Base-by-base conservation (phyloP, 1,140 invertebrate species). In the Zaprionus capensis region DNA sequence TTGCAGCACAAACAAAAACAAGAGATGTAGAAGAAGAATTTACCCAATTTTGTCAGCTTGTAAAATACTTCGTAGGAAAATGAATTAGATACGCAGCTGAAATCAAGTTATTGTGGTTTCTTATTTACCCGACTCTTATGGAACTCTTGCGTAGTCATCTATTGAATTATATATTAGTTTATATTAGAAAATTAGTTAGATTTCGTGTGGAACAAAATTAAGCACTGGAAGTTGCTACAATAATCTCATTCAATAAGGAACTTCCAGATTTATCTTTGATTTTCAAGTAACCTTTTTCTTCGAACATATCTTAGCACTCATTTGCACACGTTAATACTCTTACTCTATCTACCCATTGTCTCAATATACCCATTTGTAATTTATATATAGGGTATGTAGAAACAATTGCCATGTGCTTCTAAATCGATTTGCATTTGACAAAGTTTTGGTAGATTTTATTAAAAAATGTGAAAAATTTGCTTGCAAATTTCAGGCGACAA, bases 401-500 rank as follows among this genome's bases (percentile, higher is more conserved):
- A 46, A 46, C 41, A 46, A 46, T 46, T 46, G 41, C n/a, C 41
- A 17, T 17, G 41, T 17, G 41, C n/a, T 11, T 17, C 17, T 17
- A 46, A 46, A 46, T 46, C n/a, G 41, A 46, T 46, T 46, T 46
- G 38, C 15, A 41, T 41, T 41, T 41, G 15, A 41, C 15, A 41
- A 41, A 41, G 15, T 41, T n/a, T 2, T 41, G 5, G 5, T 41
- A 11, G n/a, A 46, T 46, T 46, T 46, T 7, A 46, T 46, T 17
- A 46, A 46, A 44, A 44, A 44, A 44, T 46, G 41, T 46, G 41
- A 17, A 46, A 44, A 46, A 46, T 46, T 46, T n/a, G 24, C 22
- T 55, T 55, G 51, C 51, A 49, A 49, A 49, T 49, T 55, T n/a
- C 5, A 17, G 4, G 7, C 41, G 6, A 17, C 41, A 46, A 46